Evolutionary conservation across 2,888 invertebrate species (phyloP).

Genomic region (Tanytarsus gracilentus): DNA sequence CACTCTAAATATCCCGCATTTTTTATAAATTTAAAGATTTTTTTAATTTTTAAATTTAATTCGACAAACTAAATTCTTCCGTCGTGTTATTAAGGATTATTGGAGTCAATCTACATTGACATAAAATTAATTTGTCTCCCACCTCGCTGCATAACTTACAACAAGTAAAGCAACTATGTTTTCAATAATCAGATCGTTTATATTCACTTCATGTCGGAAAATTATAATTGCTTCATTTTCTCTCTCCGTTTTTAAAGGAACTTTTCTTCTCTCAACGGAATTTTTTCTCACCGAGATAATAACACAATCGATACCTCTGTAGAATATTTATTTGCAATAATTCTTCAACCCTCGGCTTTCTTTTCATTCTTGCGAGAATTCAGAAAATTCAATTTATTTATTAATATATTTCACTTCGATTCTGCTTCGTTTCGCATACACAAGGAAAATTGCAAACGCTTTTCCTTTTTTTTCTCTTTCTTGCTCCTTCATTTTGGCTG

Average conservation of each 20-base stretch:
- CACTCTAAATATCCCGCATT: too few relatives aligned
- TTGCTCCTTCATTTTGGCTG: slow-evolving; percentile 18
- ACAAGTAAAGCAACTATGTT: background rate
- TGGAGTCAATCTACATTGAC: background rate
- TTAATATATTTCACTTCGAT: slow-evolving; percentile 26
- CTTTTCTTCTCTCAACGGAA: too few relatives aligned
- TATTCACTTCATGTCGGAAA: slow-evolving; percentile 17
- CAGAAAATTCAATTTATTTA: slow-evolving; percentile 28
- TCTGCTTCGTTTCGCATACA: background rate
- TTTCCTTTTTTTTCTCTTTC: background rate
- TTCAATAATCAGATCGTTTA: slow-evolving; percentile 19
- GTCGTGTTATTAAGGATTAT: too few relatives aligned
- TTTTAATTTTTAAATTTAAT: too few relatives aligned
- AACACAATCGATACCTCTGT: slow-evolving; percentile 16
- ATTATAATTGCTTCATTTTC: slow-evolving; percentile 29
- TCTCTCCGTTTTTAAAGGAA: too few relatives aligned
- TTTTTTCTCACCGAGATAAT: slow-evolving; percentile 14
- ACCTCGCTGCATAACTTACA: background rate
- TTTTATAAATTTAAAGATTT: too few relatives aligned
- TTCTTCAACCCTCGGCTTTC: slow-evolving; percentile 7
- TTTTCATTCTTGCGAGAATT: background rate
- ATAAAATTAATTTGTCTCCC: background rate
- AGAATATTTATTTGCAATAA: slow-evolving; percentile 28
- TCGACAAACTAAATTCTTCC: too few relatives aligned
- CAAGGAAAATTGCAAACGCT: background rate